Evolutionary conservation across 2,888 invertebrate genomes (phyloP).

Genomic region (Ptychoptera albimana): DNA sequence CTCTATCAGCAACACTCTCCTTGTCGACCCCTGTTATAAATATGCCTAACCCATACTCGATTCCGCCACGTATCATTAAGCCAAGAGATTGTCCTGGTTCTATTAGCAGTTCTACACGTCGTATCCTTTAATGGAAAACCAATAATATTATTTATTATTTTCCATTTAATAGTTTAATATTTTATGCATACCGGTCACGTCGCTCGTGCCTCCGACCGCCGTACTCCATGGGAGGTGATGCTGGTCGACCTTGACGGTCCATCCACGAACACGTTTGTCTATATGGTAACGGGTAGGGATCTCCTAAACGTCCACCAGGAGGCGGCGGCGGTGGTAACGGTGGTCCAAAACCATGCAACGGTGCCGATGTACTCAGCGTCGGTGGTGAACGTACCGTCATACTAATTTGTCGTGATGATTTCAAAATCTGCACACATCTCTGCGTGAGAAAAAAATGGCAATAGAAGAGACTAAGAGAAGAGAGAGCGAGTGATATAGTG

Average conservation of each 20-base stretch:
- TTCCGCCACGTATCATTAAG: constrained; percentile 86
- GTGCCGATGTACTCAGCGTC: constrained; percentile 42
- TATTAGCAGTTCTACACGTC: constrained; percentile 69
- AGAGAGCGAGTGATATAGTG: constrained; percentile 1
- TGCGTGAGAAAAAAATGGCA: constrained; percentile 32
- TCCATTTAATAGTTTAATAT: not conserved
- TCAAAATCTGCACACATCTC: constrained; percentile 60
- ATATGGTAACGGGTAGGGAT: constrained; percentile 28
- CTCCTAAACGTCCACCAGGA: constrained; percentile 21
- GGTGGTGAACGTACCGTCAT: constrained; percentile 78
- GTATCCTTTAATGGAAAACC: constrained; percentile 19
- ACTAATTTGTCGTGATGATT: constrained; percentile 72
- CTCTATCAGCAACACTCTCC: constrained; percentile 81
- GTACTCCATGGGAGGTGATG: constrained; percentile 62
- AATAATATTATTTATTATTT: not conserved
- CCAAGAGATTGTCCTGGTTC: constrained; percentile 84
- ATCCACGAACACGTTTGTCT: constrained; percentile 87
- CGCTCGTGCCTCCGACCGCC: constrained; percentile 28
- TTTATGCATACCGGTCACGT: constrained; percentile 22
- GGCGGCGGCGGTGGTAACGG: constrained; percentile 24
- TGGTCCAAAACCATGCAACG: constrained; percentile 37
- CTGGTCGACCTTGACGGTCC: constrained; percentile 79
- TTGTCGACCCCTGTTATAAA: constrained; percentile 92
- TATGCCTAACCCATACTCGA: constrained; percentile 89
- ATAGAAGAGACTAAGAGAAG: constrained; percentile 24